Evolutionary conservation across 30 jellyfish, hydroid and myxozoan species (phyloP), one percentile per base, ranked within the genome.

Genomic region (Catostylus mosaicus): DNA sequence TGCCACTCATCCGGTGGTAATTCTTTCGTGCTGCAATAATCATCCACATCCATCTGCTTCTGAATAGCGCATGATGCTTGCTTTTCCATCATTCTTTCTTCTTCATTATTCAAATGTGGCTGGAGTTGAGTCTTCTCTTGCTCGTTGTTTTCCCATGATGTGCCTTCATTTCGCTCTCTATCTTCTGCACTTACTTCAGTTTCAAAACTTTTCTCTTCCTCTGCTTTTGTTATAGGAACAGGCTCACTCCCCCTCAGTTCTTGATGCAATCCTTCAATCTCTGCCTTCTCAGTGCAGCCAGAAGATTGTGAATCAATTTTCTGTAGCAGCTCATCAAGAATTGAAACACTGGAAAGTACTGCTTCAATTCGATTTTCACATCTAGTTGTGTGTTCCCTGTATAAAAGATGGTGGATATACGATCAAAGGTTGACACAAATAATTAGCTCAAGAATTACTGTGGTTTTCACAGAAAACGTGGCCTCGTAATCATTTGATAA

Each of bases 351-450:
- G 0, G 76, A 1, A 29, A 76, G 47, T 29, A 79, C 89, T 3
- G 89, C 89, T 0, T 79, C 89, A 23, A 79, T 63, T 66, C 89
- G 77, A 22, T 0, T 48, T 32, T 79, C 46, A 31, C 79, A 62
- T 46, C 36, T 63, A 34, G 2, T 64, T 0, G 54, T 38, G 10
- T 43, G 82, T 0, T 79, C 75, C 31, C 89, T 79, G 32, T 6
- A 47, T 22, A 5, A 68, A 35, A 32, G n/a, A n/a, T n/a, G n/a
- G n/a, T n/a, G n/a, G n/a, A n/a, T n/a, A n/a, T n/a, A n/a, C n/a
- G n/a, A n/a, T n/a, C n/a, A n/a, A n/a, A n/a, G n/a, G n/a, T n/a
- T n/a, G n/a, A n/a, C n/a, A n/a, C n/a, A n/a, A n/a, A n/a, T n/a
- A n/a, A n/a, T n/a, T n/a, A n/a, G n/a, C n/a, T n/a, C n/a, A n/a